A percentile compares a stretch with the other conserved stretches of the same genome.
Conservation (phyloP, 2,113 vertebrate genomes). For the Atrichornis clamosus region DNA sequence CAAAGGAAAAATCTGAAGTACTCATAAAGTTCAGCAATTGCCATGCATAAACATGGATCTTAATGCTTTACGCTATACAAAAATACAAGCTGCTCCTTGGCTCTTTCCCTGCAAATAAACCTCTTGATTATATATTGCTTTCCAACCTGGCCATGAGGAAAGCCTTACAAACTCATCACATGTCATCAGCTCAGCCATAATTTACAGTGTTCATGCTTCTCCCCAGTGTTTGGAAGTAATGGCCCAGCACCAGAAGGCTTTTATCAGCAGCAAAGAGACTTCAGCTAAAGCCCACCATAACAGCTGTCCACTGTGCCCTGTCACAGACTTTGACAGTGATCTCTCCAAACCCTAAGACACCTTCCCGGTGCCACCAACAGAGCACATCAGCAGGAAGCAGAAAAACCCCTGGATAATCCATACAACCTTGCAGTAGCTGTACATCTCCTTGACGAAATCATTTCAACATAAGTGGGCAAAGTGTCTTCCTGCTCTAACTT, state of each 20-base stretch:
- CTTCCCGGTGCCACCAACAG: background rate
- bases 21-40: background rate
- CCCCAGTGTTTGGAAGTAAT: background rate
- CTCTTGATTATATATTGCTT: background rate
- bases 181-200: background rate
- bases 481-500: background rate
- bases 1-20: background rate
- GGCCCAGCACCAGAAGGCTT: background rate
- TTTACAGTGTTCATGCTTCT: background rate
- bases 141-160: background rate
- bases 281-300: background rate
- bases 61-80: background rate
- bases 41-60: fast-evolving
- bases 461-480: background rate
- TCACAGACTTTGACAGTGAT: background rate
- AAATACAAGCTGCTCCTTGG: background rate
- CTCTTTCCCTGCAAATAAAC: background rate
- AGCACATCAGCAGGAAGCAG: background rate
- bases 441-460: background rate
- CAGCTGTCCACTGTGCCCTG: background rate
- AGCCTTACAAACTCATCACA: background rate
- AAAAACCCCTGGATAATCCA: background rate
- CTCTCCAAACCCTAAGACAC: background rate
- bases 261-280: background rate
- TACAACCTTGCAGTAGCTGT: background rate